Conservation (phyloP, 2,888 invertebrate genomes). For the Dexiosoma caninum region DNA sequence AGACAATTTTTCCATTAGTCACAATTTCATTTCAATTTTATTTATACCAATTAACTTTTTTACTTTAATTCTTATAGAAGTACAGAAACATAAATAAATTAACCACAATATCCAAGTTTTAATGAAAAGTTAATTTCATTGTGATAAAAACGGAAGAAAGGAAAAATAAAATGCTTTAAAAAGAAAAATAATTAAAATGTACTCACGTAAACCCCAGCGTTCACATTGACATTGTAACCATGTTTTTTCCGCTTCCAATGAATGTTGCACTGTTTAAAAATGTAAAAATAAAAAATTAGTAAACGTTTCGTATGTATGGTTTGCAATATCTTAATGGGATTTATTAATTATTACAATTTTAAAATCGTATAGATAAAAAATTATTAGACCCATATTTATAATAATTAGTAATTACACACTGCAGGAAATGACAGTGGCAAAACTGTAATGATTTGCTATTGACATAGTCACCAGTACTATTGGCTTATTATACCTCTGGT, state of each 20-base stretch:
- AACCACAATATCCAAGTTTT: slow-evolving; percentile 45
- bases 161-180: slow-evolving; percentile 18
- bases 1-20: slow-evolving; percentile 39
- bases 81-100: slow-evolving; percentile 25
- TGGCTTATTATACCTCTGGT: too few species aligned
- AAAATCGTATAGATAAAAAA: too few species aligned
- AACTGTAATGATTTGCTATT: too few species aligned
- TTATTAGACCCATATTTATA: too few species aligned
- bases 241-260: slow-evolving; percentile 91
- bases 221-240: slow-evolving; percentile 94
- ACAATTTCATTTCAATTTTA: slow-evolving; percentile 35
- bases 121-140: slow-evolving; percentile 35
- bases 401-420: too few species aligned
- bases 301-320: too few species aligned
- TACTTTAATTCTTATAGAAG: slow-evolving; percentile 23
- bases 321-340: too few species aligned
- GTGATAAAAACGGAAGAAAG: slow-evolving; percentile 21
- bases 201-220: slow-evolving; percentile 85
- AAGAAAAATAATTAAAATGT: slow-evolving; percentile 16
- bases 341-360: too few species aligned
- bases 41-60: slow-evolving; percentile 27
- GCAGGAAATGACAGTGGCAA: too few species aligned
- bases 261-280: slow-evolving; percentile 85
- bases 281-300: not conserved
- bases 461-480: too few species aligned